Base-by-base conservation (phyloP, 2,888 invertebrate genomes). In the Cremastinae sp. region DNA sequence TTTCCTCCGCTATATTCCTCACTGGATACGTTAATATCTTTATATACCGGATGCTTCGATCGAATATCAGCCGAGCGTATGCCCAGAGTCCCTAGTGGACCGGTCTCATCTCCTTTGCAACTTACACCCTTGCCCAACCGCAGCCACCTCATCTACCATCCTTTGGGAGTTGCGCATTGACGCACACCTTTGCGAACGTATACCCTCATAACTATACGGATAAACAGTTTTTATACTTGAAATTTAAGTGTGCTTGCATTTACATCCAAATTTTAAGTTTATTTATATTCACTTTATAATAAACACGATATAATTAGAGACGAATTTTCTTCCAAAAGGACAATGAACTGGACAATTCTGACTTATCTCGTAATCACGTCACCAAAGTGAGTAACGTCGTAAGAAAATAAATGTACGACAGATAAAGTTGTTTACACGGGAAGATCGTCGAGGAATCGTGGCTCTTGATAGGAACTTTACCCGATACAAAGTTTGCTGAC, bases 91-190 rank as follows among this genome's bases (percentile, higher is more conserved):
- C 28, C 53, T 47, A 14, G n/a, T 22, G 22, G 20, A 51, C 35
- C 45, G 47, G 35, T 28, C 47, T 64, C 28, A 56, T 5, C 51
- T 37, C 14, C 35, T 18, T 14, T 61, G 35, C 10, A 22, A 37
- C 47, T 56, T 45, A 45, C 41, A 39, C 35, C 8, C 35, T 53
- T 37, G 22, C 41, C 12, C 58, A 53, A 61, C 62, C 69, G 20
- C 74, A 64, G 58, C 69, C 47, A 70, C 61, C 70, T 70, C 64
- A 59, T 51, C 58, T 78, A 49, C 65, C 58, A 51, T 74, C 80
- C 79, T 70, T 75, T 68, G 73, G 79, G 82, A 81, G 83, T 83
- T 81, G 81, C 80, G 81, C 81, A 80, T n/a, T n/a, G n/a, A n/a
- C n/a, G n/a, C n/a, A n/a, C n/a, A n/a, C n/a, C n/a, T n/a, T n/a